Conservation (phyloP, 35 echinoderm and acorn worm species). For the Lytechinus variegatus region DNA sequence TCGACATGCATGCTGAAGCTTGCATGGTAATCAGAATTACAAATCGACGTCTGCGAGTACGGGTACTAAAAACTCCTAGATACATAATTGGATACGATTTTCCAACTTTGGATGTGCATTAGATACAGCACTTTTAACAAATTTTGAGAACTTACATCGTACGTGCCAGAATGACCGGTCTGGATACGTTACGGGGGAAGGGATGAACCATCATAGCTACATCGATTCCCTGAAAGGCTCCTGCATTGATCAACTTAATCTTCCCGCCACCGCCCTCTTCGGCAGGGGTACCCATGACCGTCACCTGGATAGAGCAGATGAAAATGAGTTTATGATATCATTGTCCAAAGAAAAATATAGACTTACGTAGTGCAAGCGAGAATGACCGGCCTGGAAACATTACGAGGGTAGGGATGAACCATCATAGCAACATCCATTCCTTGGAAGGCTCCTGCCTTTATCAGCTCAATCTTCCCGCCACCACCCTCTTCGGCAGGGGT, state of each 20-base stretch:
- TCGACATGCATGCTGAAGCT: no score
- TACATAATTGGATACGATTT: no score
- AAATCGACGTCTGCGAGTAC: no score
- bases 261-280: slow-evolving; percentile 87
- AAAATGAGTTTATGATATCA: background rate
- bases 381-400: slow-evolving; percentile 21
- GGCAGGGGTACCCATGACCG: slow-evolving; percentile 83
- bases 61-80: no score
- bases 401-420: slow-evolving; percentile 70
- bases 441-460: slow-evolving; percentile 69
- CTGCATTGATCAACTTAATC: slow-evolving; percentile 55
- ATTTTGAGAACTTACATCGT: background rate
- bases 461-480: slow-evolving; percentile 66
- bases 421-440: slow-evolving; percentile 78
- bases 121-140: no score
- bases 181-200: slow-evolving; percentile 7
- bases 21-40: no score
- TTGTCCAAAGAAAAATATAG: no score
- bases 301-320: slow-evolving; percentile 34
- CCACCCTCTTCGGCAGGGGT: slow-evolving; percentile 91
- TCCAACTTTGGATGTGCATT: no score
- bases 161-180: slow-evolving; percentile 31
- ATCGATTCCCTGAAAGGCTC: slow-evolving; percentile 72
- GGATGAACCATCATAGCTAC: slow-evolving; percentile 88
- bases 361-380: slow-evolving; percentile 3